Base-by-base conservation (phyloP, 2,888 invertebrate genomes). In the Ormyrus labotus region DNA sequence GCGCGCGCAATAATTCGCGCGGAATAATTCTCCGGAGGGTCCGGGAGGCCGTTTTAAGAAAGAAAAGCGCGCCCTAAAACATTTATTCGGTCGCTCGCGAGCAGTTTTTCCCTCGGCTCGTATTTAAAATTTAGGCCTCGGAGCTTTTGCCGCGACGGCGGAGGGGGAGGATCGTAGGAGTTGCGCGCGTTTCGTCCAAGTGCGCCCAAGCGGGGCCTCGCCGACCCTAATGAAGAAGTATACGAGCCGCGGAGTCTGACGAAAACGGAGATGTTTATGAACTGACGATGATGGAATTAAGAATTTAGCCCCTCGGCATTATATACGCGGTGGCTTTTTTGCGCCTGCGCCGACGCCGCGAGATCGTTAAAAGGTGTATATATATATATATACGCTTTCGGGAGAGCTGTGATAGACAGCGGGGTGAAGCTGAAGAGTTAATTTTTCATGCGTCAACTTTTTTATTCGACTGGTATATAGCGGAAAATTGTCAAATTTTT, bases 91-190 rank as follows among this genome's bases (percentile, higher is more conserved):
- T 4, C 34, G 34, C 34, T 34, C 34, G 34, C 34, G 34, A n/a
- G 19, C 64, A 45, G 34, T 34, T 68, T 71, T 48, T 10, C 51
- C 11, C 45, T 2, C 47, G 55, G 55, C 61, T 47, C 80, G 50
- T 76, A 63, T 80, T 80, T 80, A 80, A 80, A 72, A 80, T 80
- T 80, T 67, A 72, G 68, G 63, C 34, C 19, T 19, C 51, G 45
- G 45, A 7, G 47, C 65, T 65, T 65, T 65, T 65, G 65, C n/a
- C 13, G 9, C 4, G 9, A 50, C 13, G 10, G 19, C 34, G 69
- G 57, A 1, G 58, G 11, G 58, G 3, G 9, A 71, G 70, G 11
- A 34, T 68, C 68, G 34, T 34, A 34, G 47, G 64, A 57, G 19
- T 2, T 64, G 64, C 57, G 57, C 58, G 48, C 5, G 55, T 63